Evolutionary conservation across 2,797 vertebrate species (phyloP), one percentile per base, ranked within the genome.

Genomic region (Hippopotamyrus pictus): DNA sequence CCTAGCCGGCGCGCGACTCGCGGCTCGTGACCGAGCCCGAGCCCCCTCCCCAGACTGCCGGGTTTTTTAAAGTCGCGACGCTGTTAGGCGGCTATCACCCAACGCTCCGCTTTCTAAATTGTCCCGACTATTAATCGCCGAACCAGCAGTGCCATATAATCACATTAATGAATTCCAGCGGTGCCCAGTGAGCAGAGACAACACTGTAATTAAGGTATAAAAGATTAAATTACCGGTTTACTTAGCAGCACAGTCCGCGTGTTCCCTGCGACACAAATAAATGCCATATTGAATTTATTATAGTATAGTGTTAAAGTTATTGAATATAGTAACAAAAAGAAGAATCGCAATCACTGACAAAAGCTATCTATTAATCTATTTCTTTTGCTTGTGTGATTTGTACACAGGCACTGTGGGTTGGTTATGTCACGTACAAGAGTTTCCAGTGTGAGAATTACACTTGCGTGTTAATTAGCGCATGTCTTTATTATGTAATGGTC

Each of bases 151-250:
- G 84, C 48, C 9, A 33, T 86, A 50, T 86, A 51, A 86, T 86
- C 84, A 86, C 17, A 53, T 51, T 51, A 53, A 50, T 5, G 8
- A 86, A 86, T 29, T 86, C 48, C 50, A 86, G 48, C 22, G 84
- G 46, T n/a, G 76, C 76, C 76, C 41, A 22, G 76, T 82, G 76
- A 82, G 76, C 17, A 86, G 29, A 86, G 50, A 86, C 46, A 86
- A 51, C 22, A 54, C 22, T 86, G 84, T 51, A 54, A 86, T 86
- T 86, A 86, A 86, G 84, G 84, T 53, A 86, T 53, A 86, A 86
- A 86, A 86, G 22, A 29, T 29, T 51, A 33, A 86, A 86, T 51
- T 86, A 54, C 84, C 50, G 25, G 84, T 53, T 86, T 86, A 86
- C 25, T 54, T 54, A 53, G 48, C 84, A 12, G 25, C 41, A n/a